These are phyloP conservation scores for Paramuricea clavata DNA, from an alignment of 92 coral and sea anemone species.

Conservation along the genomic window DNA sequence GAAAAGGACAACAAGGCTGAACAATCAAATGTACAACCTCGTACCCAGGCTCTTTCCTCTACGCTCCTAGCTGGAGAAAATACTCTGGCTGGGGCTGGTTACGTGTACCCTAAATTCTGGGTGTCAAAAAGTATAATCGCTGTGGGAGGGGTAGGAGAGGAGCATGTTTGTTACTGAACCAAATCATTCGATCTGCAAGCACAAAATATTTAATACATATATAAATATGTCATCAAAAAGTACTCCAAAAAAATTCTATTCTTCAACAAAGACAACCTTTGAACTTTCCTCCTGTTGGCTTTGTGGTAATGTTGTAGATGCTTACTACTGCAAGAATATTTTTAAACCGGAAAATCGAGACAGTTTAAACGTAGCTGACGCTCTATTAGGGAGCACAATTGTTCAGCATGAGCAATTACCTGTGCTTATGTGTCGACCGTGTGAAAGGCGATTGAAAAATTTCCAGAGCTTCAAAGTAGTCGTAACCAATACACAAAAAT, in stretches of 20 bases:
- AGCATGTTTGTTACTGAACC: no score
- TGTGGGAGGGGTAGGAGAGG: no score
- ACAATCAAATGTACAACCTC: no score
- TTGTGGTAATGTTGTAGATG: conserved; percentile 32
- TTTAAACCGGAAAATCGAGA: conserved; percentile 13
- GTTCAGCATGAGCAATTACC: conserved; percentile 1
- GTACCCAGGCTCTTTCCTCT: no score
- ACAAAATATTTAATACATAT: no score
- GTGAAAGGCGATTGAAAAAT: conserved; percentile 22
- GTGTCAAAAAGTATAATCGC: no score
- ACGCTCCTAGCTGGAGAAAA: no score
- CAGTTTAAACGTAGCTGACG: background rate
- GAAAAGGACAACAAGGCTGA: no score
- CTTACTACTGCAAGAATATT: conserved; percentile 25
- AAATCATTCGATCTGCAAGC: no score
- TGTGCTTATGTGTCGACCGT: conserved; percentile 23
- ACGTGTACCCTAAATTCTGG: no score
- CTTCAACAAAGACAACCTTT: conserved; percentile 12
- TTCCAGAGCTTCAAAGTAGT: conserved; percentile 24
- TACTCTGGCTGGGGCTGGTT: no score
- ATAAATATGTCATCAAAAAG: conserved; percentile 1
- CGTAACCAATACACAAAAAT: conserved; percentile 4
- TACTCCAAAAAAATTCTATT: conserved; percentile 35
- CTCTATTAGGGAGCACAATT: conserved; percentile 19
- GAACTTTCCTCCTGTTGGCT: conserved; percentile 22